Conservation (phyloP, 2,797 vertebrate genomes). For the Clangula hyemalis region DNA sequence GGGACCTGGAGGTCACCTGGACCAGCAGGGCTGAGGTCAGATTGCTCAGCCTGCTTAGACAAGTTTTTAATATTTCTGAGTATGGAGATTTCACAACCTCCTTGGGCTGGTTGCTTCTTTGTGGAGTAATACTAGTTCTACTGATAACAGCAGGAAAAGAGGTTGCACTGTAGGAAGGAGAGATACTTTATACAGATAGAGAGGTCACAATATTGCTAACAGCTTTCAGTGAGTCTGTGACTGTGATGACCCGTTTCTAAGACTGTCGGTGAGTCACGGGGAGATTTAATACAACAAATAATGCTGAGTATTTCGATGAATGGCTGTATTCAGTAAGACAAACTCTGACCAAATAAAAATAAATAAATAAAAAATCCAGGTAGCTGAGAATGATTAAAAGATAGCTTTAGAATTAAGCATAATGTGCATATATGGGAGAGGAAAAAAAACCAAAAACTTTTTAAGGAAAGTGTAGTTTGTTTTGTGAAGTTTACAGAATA, state of each 20-base stretch:
- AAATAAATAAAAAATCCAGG: not conserved
- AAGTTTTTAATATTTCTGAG: not conserved
- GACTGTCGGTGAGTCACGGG: not conserved
- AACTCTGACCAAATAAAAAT: not conserved
- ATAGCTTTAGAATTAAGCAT: not conserved
- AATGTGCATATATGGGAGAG: not conserved
- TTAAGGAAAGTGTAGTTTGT: not conserved
- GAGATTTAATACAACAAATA: not conserved
- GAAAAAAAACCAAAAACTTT: not conserved
- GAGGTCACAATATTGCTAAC: not conserved
- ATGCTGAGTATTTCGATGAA: not conserved
- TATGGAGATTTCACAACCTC: not conserved
- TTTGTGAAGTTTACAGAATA: not conserved
- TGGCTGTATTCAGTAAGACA: not conserved
- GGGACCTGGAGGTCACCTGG: not conserved
- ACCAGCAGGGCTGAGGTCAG: not conserved
- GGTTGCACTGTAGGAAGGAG: not conserved
- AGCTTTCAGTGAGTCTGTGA: not conserved
- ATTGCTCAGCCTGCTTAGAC: not conserved
- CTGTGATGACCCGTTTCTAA: not conserved
- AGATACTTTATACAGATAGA: not conserved
- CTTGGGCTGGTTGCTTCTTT: not conserved
- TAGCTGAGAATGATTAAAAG: not conserved
- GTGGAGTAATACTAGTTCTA: not conserved
- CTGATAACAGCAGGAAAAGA: not conserved